Evolutionary conservation across 1,140 invertebrate species (phyloP).

Genomic region (Drosophila pectinifera): DNA sequence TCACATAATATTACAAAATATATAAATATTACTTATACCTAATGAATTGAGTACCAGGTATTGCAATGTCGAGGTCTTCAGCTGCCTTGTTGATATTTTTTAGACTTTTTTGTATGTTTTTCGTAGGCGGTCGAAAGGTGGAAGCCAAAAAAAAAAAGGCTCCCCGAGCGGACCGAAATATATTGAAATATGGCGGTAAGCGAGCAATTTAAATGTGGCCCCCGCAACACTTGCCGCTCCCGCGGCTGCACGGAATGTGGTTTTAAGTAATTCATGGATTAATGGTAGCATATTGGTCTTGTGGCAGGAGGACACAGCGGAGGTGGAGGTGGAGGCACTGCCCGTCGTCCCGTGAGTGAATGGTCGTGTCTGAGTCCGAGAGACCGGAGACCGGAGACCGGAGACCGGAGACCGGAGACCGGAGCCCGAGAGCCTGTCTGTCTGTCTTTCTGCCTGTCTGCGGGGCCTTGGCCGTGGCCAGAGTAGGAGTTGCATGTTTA

Average conservation of each 20-base stretch:
- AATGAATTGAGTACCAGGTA: neutral
- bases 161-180: constrained; percentile 47
- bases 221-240: constrained; percentile 19
- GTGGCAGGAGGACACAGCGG: constrained; percentile 12
- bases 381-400: constrained; percentile 4
- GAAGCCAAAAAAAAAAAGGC: constrained; percentile 30
- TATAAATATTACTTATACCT: no score
- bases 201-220: constrained; percentile 79
- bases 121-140: constrained; percentile 65
- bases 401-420: no score
- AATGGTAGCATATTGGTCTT: constrained; percentile 80
- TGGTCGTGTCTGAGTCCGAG: constrained; percentile 62
- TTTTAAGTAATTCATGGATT: constrained; percentile 84
- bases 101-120: constrained; percentile 11
- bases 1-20: no score
- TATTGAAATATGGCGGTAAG: constrained; percentile 83
- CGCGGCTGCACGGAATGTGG: constrained; percentile 72
- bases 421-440: constrained; percentile 50
- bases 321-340: neutral
- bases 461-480: constrained; percentile 65
- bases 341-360: constrained; percentile 67
- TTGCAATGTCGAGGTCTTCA: neutral
- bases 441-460: constrained; percentile 33
- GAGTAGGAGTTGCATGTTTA: constrained; percentile 83
- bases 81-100: neutral